Evolutionary conservation across 1,140 invertebrate genomes (phyloP), one percentile per base, ranked within the genome.

Genomic region (Apis florea): DNA sequence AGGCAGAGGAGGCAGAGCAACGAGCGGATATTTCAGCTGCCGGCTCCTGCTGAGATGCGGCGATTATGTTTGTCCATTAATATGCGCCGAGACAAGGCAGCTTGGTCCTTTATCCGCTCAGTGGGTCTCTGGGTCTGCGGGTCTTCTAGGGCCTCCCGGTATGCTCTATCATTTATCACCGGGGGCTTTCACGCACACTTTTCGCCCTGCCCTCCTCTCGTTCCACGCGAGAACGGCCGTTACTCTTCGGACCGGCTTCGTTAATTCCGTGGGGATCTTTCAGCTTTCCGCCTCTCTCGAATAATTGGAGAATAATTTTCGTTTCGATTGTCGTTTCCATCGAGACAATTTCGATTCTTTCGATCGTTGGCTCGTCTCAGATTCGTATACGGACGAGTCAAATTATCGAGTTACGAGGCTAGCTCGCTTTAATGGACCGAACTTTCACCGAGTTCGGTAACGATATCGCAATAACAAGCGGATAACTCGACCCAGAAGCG

Each of bases 61-160:
- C 90, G 92, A 93, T 93, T 93, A 93, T 90, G 87, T 91, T 92
- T 92, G 90, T 92, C 91, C 90, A 93, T 93, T 94, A 94, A 94
- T 93, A 93, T 93, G 90, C 91, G 91, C 89, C 83, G 88, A 89
- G 90, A 91, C 91, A 91, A 92, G 90, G 89, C 91, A 89, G 90
- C 86, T 76, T 68, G 89, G 87, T 89, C 86, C 87, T 90, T 86
- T 89, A 88, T 88, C 85, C 85, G 77, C 80, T 80, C 85, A 90
- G 88, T 92, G 90, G 92, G 92, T 93, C 91, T 91, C 82, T 92
- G 88, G 92, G 92, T 93, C 90, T 93, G 88, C 69, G 85, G 92
- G 91, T 92, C 90, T 91, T 92, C 90, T 92, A 91, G 90, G 89
- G 87, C 89, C 86, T 87, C 79, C 74, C 64, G 56, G 82, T 72